These are phyloP conservation scores for Laticauda laticaudata DNA, from an alignment of 2,113 vertebrate species.

Conservation along the genomic window DNA sequence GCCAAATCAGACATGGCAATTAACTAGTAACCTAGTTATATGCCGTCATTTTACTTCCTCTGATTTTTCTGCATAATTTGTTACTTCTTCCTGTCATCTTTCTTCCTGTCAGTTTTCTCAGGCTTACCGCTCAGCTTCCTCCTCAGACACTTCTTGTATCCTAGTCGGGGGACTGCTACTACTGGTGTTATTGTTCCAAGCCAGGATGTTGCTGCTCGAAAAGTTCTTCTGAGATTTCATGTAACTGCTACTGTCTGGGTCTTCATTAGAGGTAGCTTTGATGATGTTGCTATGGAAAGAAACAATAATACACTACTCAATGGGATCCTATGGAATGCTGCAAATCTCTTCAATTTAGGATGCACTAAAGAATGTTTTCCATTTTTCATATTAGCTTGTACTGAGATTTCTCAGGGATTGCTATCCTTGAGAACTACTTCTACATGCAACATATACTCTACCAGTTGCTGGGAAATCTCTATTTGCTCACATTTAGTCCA, in stretches of 20 bases:
- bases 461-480: neutral
- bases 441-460: neutral
- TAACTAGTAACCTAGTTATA: neutral
- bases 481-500: neutral
- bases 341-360: neutral
- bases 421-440: neutral
- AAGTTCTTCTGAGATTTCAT: conserved; percentile 88
- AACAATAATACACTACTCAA: neutral
- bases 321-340: neutral
- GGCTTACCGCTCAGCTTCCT: conserved; percentile 91
- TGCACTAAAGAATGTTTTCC: neutral
- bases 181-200: conserved; percentile 30
- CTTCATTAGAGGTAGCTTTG: conserved; percentile 82
- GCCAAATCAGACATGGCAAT: neutral
- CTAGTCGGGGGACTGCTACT: conserved; percentile 37
- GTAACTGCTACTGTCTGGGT: conserved; percentile 69
- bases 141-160: conserved; percentile 84
- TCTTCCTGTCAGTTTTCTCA: neutral
- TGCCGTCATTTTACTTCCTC: neutral
- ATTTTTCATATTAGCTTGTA: neutral
- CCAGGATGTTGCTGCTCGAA: conserved; percentile 69
- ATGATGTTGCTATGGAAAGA: conserved; percentile 79
- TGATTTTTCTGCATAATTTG: neutral
- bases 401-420: neutral
- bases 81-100: fast-evolving